phyloP scores from a whole-genome alignment of 2,113 vertebrate species.

The Atherinomorus stipes region DNA sequence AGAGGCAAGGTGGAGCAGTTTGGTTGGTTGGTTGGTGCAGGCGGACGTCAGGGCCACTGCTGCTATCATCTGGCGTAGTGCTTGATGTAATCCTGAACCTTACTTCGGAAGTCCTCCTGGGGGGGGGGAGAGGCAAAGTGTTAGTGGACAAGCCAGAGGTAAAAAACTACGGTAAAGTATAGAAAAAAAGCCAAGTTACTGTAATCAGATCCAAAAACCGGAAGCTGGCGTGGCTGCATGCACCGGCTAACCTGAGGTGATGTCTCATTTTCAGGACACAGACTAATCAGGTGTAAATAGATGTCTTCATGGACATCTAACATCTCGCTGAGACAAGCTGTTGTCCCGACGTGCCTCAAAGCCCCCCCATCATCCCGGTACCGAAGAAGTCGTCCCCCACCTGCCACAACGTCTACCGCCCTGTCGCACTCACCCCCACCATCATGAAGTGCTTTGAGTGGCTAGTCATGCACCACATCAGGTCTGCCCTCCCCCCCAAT shows the following conservation, averaged over 20 bases:
- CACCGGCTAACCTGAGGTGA: background rate
- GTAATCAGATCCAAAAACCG: background rate
- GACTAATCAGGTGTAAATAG: background rate
- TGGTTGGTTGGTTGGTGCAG: slow-evolving; percentile 65
- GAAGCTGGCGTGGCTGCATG: background rate
- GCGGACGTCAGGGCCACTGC: slow-evolving; percentile 38
- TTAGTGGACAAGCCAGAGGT: background rate
- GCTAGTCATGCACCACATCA: no score
- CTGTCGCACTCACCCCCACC: no score
- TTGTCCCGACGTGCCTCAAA: no score
- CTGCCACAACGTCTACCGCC: no score
- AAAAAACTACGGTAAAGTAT: background rate
- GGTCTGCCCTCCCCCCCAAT: no score
- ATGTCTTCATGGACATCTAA: no score
- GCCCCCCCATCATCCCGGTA: no score
- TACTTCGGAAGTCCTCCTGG: slow-evolving; percentile 93
- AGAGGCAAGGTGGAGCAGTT: slow-evolving; percentile 72
- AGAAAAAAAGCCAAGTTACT: background rate
- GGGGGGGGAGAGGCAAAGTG: slow-evolving; percentile 23
- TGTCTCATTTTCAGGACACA: background rate
- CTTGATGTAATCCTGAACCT: slow-evolving; percentile 97
- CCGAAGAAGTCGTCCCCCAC: no score
- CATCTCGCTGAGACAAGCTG: no score
- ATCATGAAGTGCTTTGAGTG: no score
- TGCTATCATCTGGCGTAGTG: slow-evolving; percentile 94